Evolutionary conservation across 2,888 invertebrate species (phyloP), one percentile per base, ranked within the genome.

Genomic region (Leptopilina myrica): DNA sequence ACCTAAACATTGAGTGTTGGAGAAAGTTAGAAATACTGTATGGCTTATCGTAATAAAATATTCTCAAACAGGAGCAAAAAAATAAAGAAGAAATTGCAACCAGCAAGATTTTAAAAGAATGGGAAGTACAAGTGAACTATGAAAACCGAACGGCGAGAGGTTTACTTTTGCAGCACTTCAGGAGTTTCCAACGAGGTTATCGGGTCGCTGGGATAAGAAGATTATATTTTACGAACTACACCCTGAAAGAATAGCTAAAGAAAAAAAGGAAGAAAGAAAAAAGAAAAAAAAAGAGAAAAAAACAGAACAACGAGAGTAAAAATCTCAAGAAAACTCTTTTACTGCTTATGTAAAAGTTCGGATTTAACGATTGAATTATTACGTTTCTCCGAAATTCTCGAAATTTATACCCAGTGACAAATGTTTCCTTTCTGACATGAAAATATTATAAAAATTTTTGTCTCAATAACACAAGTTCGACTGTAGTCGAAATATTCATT

Each of bases 141-240:
- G 56, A 56, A 73, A 73, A 73, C 33, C 56, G 73, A 73, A 73
- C 56, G 53, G 56, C 20, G 33, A 56, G 69, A 73, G 69, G 56
- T 73, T 73, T 73, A 56, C 73, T 73, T 53, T 73, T 53, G 56
- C 33, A n/a, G 56, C 33, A 73, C 73, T 73, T n/a, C 26, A 73
- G n/a, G 73, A 73, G 56, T 73, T 56, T 73, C 73, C 73, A 73
- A 73, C 73, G 33, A 73, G 73, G 73, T 73, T 56, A 73, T 73
- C 73, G 56, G 73, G 73, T 73, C 73, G 73, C 73, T 56, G 56
- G 56, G 40, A 56, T 73, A 73, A 73, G 73, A n/a, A 73, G 73
- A 73, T 73, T 73, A 56, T 73, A 73, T 73, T 73, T 56, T 73
- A 56, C 73, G n/a, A 73, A 73, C n/a, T 73, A n/a, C 40, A 33